Evolutionary conservation across 1,140 invertebrate species (phyloP).

Genomic region (Drosophila prosaltans): DNA sequence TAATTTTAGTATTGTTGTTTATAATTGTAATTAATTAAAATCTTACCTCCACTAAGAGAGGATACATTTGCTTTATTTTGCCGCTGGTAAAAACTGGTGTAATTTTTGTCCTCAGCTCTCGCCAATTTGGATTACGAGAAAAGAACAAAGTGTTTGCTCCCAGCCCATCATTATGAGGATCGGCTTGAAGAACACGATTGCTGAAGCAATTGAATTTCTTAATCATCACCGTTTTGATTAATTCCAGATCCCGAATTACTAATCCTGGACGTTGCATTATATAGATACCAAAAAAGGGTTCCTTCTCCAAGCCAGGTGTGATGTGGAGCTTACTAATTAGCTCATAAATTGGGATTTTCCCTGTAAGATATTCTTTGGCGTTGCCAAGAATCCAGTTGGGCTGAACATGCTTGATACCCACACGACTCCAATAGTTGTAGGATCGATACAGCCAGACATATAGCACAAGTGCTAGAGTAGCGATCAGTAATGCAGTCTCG

Average conservation of each 20-base stretch:
- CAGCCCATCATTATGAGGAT: constrained; percentile 58
- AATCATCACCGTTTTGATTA: constrained; percentile 84
- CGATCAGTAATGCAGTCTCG: constrained; percentile 49
- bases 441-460: constrained; percentile 52
- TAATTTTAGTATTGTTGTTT: too few species aligned
- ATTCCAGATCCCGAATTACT: constrained; percentile 83
- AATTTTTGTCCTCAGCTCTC: constrained; percentile 84
- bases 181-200: constrained; percentile 58
- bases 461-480: constrained; percentile 43
- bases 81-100: constrained; percentile 84
- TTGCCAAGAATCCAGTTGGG: constrained; percentile 76
- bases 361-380: constrained; percentile 47
- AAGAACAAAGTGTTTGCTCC: constrained; percentile 70
- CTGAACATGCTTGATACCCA: constrained; percentile 80
- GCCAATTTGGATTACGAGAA: constrained; percentile 82
- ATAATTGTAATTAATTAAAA: too few species aligned
- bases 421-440: constrained; percentile 79
- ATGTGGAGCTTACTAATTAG: constrained; percentile 51
- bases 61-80: constrained; percentile 85
- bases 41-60: constrained; percentile 82
- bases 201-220: constrained; percentile 83
- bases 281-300: constrained; percentile 80
- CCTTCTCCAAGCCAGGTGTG: constrained; percentile 51
- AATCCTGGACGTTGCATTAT: constrained; percentile 82
- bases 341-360: constrained; percentile 31